Evolutionary conservation across 53 echinoderm and acorn worm species (phyloP), one percentile per base, ranked within the genome.

Genomic region (Holothuria scabra): DNA sequence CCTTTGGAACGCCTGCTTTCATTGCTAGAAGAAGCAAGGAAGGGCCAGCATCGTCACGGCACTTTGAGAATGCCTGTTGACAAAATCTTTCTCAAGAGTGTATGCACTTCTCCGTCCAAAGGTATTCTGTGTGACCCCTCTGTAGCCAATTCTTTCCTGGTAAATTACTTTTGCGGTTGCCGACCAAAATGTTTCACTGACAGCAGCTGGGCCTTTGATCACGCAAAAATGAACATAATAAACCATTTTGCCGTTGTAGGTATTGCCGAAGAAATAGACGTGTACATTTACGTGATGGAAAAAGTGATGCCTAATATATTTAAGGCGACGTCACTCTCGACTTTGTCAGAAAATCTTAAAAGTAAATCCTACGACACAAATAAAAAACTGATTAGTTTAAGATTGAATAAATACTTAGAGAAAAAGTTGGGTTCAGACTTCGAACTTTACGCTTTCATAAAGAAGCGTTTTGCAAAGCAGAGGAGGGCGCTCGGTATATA

Each of bases 211-310:
- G 78, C 78, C 2, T 30, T 78, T 32, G 78, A 57, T 14, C 35
- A 56, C 57, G 78, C 78, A 14, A 78, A 78, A 34, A 49, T 78
- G 48, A 78, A 78, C 21, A 57, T 78, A 20, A 32, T 78, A 0
- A 56, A 78, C 20, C 78, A 78, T 78, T 78, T 78, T 32, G 78
- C 78, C 12, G 78, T 78, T 31, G 78, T 78, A 9, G 78, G 78
- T 23, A 56, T 78, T 31, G 56, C 29, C 32, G 78, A 78, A 30
- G 56, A 78, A 28, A 28, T 78, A 28, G 78, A 58, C 55, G 4
- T 12, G 3, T 78, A 78, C 52, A 31, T 31, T 56, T 78, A 28
- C 21, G 58, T 78, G 25, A 32, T 78, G 5, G 78, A 29, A 56
- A 78, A 78, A 32, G 56, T 78, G 28, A 78, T 78, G 78, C 78